Evolutionary conservation across 1,140 invertebrate genomes (phyloP).

Genomic region (Magallana gigas): DNA sequence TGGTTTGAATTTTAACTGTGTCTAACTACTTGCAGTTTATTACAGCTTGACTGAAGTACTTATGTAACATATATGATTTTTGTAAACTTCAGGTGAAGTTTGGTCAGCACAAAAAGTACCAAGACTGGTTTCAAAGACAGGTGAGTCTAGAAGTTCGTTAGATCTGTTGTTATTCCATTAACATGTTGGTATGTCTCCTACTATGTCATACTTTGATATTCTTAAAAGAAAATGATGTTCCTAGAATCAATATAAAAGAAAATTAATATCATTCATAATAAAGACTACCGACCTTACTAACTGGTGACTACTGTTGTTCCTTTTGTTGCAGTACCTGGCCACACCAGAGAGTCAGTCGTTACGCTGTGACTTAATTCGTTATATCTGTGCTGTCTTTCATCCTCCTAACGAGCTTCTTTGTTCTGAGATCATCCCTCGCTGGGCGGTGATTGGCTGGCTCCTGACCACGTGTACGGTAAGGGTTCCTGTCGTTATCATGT

Average conservation of each 20-base stretch:
- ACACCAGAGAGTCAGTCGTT: constrained; percentile 97
- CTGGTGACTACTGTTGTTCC: neutral
- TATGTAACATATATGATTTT: neutral
- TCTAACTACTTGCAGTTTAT: too few species aligned
- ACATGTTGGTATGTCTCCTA: too few species aligned
- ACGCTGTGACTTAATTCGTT: constrained; percentile 95
- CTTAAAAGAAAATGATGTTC: too few species aligned
- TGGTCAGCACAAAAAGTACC: constrained; percentile 98
- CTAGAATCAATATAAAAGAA: too few species aligned
- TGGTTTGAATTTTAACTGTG: too few species aligned
- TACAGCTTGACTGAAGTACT: neutral
- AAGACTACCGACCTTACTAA: too few species aligned
- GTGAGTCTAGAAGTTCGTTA: constrained; percentile 68
- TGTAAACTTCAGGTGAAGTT: constrained; percentile 83
- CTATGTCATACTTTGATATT: too few species aligned
- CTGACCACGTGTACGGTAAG: constrained; percentile 94
- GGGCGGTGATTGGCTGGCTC: constrained; percentile 99
- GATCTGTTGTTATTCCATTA: too few species aligned
- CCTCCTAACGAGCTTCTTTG: constrained; percentile 97
- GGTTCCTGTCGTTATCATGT: neutral
- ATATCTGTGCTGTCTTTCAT: constrained; percentile 98
- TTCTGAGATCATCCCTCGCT: constrained; percentile 98
- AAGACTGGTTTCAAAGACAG: constrained; percentile 98
- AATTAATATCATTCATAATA: too few species aligned
- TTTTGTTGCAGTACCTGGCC: constrained; percentile 90